Conservation (phyloP, 2,797 vertebrate species). For the Podarcis lilfordi region DNA sequence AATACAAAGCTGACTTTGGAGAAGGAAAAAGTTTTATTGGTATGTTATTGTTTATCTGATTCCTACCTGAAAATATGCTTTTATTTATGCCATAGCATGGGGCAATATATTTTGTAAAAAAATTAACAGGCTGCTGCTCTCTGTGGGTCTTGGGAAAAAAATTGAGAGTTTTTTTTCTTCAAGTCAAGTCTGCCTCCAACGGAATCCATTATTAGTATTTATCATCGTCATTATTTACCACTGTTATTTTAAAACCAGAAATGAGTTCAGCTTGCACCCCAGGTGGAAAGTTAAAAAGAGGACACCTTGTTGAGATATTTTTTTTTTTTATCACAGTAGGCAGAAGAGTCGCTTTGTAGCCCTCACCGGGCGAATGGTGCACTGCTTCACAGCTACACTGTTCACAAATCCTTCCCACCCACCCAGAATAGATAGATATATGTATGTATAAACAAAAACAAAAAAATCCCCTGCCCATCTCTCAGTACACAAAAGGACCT, state of each 20-base stretch:
- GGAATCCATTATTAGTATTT: constrained; percentile 75
- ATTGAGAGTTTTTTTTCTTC: constrained; percentile 68
- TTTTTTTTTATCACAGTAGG: constrained; percentile 87
- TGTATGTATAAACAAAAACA: constrained; percentile 71
- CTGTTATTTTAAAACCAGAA: constrained; percentile 74
- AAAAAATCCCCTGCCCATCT: constrained; percentile 86
- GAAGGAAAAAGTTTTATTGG: background rate
- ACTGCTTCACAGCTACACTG: constrained; percentile 87
- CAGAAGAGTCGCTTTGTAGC: constrained; percentile 96
- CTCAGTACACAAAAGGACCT: constrained; percentile 94
- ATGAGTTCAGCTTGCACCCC: constrained; percentile 88
- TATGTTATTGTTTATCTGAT: background rate
- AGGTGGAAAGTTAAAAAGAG: constrained; percentile 85
- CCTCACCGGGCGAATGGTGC: constrained; percentile 86
- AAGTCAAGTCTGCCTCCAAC: constrained; percentile 92
- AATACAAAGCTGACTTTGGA: background rate
- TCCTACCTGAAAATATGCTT: constrained; percentile 46
- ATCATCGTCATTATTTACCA: constrained; percentile 56
- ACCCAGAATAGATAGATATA: constrained; percentile 85
- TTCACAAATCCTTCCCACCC: constrained; percentile 84
- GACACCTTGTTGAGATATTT: constrained; percentile 74
- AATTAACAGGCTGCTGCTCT: constrained; percentile 59
- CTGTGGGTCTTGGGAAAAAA: constrained; percentile 63
- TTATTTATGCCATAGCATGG: constrained; percentile 19
- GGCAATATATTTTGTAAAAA: background rate